Evolutionary conservation across 1,140 invertebrate genomes (phyloP).

Genomic region (Littorina saxatilis): DNA sequence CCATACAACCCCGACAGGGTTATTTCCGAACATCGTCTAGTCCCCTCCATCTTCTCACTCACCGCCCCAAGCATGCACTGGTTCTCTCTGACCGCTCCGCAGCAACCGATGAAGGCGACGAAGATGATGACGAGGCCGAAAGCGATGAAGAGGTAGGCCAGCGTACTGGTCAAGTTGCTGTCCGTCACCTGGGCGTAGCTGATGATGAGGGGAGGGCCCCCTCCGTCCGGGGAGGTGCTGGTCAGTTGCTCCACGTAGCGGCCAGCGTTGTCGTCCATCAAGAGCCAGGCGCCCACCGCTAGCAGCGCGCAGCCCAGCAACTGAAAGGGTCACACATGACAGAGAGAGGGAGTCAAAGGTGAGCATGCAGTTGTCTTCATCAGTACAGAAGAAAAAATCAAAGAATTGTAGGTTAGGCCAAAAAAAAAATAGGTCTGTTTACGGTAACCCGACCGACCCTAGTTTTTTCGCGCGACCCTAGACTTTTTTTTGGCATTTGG

Average conservation of each 20-base stretch:
- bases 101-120: conserved; percentile 93
- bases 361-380: no score
- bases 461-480: no score
- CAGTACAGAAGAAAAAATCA: no score
- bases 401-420: no score
- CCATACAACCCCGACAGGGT: no score
- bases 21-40: no score
- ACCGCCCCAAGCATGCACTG: conserved; percentile 89
- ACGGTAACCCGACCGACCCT: no score
- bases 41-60: no score
- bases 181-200: conserved; percentile 46
- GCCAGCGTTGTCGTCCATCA: conserved; percentile 78
- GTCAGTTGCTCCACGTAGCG: conserved; percentile 59
- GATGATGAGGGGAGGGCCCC: conserved; percentile 49
- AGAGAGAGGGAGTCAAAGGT: no score
- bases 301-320: conserved; percentile 84
- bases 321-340: conserved; percentile 77
- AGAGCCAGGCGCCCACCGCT: conserved; percentile 86
- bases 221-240: conserved; percentile 55
- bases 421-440: no score
- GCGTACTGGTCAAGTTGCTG: conserved; percentile 59
- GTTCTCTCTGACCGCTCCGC: conserved; percentile 90
- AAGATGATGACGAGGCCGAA: conserved; percentile 88
- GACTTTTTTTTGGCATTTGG: no score
- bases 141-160: conserved; percentile 81